Base-by-base conservation (phyloP, 2,888 invertebrate species). In the Drosophila mettleri region DNA sequence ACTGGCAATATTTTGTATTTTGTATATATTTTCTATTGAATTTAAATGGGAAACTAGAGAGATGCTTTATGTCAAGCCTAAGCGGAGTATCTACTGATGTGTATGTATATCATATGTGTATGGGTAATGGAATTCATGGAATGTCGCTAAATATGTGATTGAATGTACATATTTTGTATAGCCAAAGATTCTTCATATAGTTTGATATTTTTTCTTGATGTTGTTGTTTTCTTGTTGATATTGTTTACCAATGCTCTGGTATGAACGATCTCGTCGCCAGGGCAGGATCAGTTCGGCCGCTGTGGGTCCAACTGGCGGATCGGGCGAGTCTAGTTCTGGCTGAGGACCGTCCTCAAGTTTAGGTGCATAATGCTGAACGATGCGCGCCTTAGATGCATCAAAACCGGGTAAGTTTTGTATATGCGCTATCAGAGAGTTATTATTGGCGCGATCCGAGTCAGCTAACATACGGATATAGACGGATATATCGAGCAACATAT, bases 271-370 rank as follows among this genome's bases (percentile, higher is more conserved):
- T 92, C 95, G 94, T 92, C 96, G 95, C 97, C 97, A 97, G 90
- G 97, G 97, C 92, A 97, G 94, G 86, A 95, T 95, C 92, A 95
- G 94, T 93, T 97, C 97, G 91, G 96, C 95, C 89, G 95, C 95
- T 86, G 96, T 96, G 86, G 95, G 95, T 88, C 94, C 94, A 90
- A 94, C 94, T 69, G 86, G 60, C 72, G 69, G 85, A 75, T 85
- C 94, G 62, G 92, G 92, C 75, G 92, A 89, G 77, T 80, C 77
- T 75, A 91, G 78, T 46, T 90, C 75, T 62, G 78, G 87, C 74
- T 92, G 92, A 69, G 92, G 88, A 81, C 89, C 90, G 66, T 86
- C 86, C 46, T 80, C 85, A 33, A 80, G 68, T 54, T 74, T 80
- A 53, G 85, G 85, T 53, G 94, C 94, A 93, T 95, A 95, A 91